Evolutionary conservation across 2,888 invertebrate species (phyloP).

Genomic region (Colletes collaris): DNA sequence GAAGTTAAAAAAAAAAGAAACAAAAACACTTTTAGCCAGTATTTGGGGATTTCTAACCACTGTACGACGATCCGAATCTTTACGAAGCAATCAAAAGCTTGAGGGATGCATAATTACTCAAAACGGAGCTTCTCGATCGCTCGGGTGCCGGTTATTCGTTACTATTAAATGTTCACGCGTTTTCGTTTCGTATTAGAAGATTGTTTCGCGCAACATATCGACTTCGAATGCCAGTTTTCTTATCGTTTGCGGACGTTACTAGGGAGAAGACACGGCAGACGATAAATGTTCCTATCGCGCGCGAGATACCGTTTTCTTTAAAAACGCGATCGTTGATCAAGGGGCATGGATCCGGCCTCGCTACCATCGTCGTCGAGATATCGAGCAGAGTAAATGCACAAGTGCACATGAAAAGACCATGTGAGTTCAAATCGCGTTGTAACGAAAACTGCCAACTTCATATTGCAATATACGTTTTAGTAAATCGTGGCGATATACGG

Average conservation of each 20-base stretch:
- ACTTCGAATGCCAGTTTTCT: not conserved
- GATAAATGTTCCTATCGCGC: constrained; percentile 27
- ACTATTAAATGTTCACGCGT: not conserved
- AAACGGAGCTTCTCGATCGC: constrained; percentile 41
- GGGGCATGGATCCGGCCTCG: not conserved
- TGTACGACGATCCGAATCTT: not conserved
- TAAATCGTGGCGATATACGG: constrained; percentile 71
- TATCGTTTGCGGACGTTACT: not conserved
- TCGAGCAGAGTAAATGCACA: constrained; percentile 23
- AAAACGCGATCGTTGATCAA: constrained; percentile 16
- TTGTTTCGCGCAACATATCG: not conserved
- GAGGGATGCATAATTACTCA: constrained; percentile 57
- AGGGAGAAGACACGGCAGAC: constrained; percentile 3
- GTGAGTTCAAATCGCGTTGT: constrained; percentile 76
- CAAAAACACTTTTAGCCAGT: too few species aligned
- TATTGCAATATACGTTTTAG: constrained; percentile 78
- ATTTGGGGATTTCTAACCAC: too few species aligned
- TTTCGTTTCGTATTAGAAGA: constrained; percentile 26
- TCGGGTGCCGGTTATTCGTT: constrained; percentile 13
- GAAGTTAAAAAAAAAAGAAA: too few species aligned
- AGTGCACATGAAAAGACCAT: constrained; percentile 56
- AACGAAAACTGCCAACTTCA: constrained; percentile 81
- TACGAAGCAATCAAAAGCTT: not conserved
- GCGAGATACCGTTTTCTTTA: constrained; percentile 23
- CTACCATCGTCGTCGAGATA: constrained; percentile 32